Evolutionary conservation across 2,888 invertebrate species (phyloP), one percentile per base, ranked within the genome.

Genomic region (Nasonovia ribisnigri): DNA sequence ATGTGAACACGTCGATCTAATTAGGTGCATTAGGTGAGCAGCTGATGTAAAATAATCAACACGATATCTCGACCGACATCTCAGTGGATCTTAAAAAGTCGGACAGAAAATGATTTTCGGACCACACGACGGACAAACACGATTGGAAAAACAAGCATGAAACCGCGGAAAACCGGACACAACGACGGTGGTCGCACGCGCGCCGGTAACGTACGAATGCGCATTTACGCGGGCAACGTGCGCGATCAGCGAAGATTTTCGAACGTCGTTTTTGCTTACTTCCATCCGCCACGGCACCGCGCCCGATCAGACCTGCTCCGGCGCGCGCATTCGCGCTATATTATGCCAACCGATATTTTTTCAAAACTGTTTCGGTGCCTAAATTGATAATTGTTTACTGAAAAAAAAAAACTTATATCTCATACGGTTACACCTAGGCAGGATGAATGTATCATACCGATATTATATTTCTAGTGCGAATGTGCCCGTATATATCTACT

Each of bases 191-290:
- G 84, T 91, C 51, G 91, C 91, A 54, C 91, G 91, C 91, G 91
- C 91, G 91, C 42, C 91, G 91, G 91, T 54, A 29, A 84, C 91
- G 84, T 84, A 84, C 84, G 91, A 91, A 90, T 90, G 90, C 77
- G 51, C 90, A 84, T 90, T 90, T 90, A 43, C 91, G 91, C 91
- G 90, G 90, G 90, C 77, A 90, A 90, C 90, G 90, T 90, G 90
- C 29, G 13, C 54, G 51, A 48, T n/a, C 84, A 42, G 54, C 84
- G 51, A 84, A 91, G 84, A 91, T 91, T 91, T 91, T 54, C 84
- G 77, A 29, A 51, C 48, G 6, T 42, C 77, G 46, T 42, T 77
- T 84, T 42, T 26, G 77, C 51, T 84, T 51, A 42, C 90, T 26
- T 84, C 90, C 77, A 48, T 48, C 67, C 26, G 90, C 77, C 51